Base-by-base conservation (phyloP, 2,113 vertebrate genomes). In the Anoura caudifer region DNA sequence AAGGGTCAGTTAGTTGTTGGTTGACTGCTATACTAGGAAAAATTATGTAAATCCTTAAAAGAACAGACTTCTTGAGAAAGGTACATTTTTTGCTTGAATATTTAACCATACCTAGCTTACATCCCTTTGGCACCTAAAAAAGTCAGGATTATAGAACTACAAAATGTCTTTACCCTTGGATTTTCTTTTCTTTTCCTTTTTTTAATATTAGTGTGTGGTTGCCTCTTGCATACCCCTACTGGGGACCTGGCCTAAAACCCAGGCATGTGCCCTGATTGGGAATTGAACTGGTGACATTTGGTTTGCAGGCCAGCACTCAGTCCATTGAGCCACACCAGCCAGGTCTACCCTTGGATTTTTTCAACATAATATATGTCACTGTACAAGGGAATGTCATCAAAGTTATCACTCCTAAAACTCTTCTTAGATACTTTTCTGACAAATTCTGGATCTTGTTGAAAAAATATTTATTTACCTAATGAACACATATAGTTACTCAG, bases 31-130 rank as follows among this genome's bases (percentile, higher is more conserved):
- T 63, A 24, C 20, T 75, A 52, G 45, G 54, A 82, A 83, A 92
- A 85, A 67, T 28, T 1, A 87, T 77, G 47, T 19, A 83, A 73
- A n/a, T 7, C 33, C 24, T 82, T 75, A 73, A 26, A 94, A 95
- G 33, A 10, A 47, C 33, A 47, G 59, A 41, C 72, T 69, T 89
- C 67, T 86, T 85, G 26, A 96, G 47, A 93, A 95, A 91, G 22
- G 3, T 26, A 72, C 12, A 43, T 45, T 45, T 96, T 96, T 89
- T 86, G 22, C 38, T 85, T 88, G 45, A 19, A 75, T 91, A 96
- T 77, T 82, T 89, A 89, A 31, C 16, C 72, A 63, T 59, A 54
- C 14, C 20, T 87, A 75, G 26, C 13, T 61, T 61, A 73, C 10
- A 59, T 73, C 4, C 19, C 43, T 47, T 24, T 77, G n/a, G 19